Percentiles rank a stretch among this genome's conserved stretches.
Evolutionary conservation across 53 echinoderm and acorn worm species (phyloP).

Genomic region (Arbacia lixula): DNA sequence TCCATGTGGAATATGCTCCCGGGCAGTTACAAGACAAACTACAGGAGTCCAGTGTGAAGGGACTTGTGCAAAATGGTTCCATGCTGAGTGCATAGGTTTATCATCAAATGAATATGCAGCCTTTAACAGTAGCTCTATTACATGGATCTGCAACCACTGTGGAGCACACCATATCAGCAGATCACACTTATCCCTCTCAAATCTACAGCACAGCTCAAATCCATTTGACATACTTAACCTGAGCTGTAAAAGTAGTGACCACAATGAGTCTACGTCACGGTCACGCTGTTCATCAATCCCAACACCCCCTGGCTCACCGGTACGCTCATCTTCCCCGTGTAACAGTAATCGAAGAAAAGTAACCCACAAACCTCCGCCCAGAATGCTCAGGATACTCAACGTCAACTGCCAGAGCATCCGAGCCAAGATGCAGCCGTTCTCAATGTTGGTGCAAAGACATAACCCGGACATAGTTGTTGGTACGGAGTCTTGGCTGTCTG

Average conservation of each 20-base stretch:
- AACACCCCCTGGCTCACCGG: background rate
- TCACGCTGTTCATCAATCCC: background rate
- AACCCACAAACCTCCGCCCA: slow-evolving; percentile 5
- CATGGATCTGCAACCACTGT: no score
- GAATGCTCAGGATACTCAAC: slow-evolving; percentile 27
- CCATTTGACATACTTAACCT: no score
- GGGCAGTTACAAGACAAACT: no score
- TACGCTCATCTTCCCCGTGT: background rate
- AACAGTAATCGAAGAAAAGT: background rate
- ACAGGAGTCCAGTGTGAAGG: no score
- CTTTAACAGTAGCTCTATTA: no score
- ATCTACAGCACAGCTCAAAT: no score
- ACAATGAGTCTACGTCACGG: background rate
- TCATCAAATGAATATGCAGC: no score
- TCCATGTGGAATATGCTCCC: no score
- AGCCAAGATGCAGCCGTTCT: slow-evolving; percentile 22
- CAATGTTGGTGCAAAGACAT: slow-evolving; percentile 13
- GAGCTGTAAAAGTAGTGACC: background rate
- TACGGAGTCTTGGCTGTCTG: slow-evolving; percentile 62
- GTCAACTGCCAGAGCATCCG: slow-evolving; percentile 53
- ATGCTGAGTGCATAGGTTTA: no score
- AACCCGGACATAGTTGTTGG: slow-evolving; percentile 51
- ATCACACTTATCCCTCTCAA: no score
- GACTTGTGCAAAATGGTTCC: no score
- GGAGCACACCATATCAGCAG: no score